Evolutionary conservation across 2,113 vertebrate genomes (phyloP).

Genomic region (Carlito syrichta): DNA sequence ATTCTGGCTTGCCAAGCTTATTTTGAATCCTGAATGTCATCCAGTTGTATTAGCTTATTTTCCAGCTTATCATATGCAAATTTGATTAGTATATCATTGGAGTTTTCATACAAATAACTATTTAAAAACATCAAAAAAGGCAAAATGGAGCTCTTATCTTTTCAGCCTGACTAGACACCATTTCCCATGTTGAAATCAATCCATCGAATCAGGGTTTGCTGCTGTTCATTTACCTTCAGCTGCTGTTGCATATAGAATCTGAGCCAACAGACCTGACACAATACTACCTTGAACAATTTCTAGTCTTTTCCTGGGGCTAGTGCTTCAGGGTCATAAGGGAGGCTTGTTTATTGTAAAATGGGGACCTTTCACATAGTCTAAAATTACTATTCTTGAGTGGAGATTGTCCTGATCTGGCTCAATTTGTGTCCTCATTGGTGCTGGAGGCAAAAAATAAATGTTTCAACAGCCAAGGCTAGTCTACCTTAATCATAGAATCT

Average conservation of each 20-base stretch:
- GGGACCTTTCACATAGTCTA: neutral
- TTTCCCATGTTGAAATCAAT: slow-evolving; percentile 34
- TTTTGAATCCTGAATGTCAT: slow-evolving; percentile 4
- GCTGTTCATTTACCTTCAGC: slow-evolving; percentile 1
- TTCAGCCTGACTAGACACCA: slow-evolving; percentile 11
- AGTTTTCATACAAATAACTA: slow-evolving; percentile 30
- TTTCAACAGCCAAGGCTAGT: neutral
- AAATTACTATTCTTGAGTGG: neutral
- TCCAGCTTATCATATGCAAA: slow-evolving; percentile 10
- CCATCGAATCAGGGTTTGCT: slow-evolving; percentile 23
- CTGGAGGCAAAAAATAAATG: slow-evolving; percentile 11
- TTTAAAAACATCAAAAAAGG: slow-evolving; percentile 40
- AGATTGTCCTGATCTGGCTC: neutral
- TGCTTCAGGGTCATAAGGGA: neutral
- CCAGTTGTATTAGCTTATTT: slow-evolving; percentile 28
- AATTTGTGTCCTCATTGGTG: neutral
- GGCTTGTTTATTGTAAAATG: slow-evolving; percentile 29
- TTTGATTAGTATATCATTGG: neutral
- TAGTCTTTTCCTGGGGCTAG: neutral
- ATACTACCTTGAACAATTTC: neutral
- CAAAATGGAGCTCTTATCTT: neutral
- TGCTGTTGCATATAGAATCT: neutral
- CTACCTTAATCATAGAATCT: neutral
- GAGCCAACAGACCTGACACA: neutral
- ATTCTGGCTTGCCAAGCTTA: slow-evolving; percentile 31